Conservation (phyloP, 1,140 invertebrate genomes). For the Acromyrmex heyeri region DNA sequence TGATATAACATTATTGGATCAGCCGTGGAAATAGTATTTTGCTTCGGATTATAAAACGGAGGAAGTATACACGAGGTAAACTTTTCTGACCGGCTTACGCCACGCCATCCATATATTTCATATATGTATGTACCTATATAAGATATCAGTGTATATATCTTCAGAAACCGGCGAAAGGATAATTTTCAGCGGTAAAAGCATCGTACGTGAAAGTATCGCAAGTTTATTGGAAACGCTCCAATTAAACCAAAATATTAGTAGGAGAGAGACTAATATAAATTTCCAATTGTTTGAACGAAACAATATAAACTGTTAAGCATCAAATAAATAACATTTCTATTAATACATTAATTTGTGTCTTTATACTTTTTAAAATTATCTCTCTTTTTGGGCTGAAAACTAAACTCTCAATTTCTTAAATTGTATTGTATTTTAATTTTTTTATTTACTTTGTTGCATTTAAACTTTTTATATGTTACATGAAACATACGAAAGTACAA, state of each 20-base stretch:
- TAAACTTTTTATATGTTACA: not conserved
- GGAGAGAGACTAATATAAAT: not conserved
- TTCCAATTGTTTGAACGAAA: not conserved
- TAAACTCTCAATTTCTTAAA: not conserved
- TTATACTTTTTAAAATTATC: not conserved
- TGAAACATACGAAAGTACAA: not conserved
- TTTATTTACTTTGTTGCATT: not conserved
- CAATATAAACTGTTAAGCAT: not conserved
- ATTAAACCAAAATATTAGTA: slow-evolving; percentile 13
- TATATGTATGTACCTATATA: not conserved
- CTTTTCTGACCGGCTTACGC: slow-evolving; percentile 21
- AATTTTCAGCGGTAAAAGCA: slow-evolving; percentile 17
- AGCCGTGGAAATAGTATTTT: slow-evolving; percentile 17
- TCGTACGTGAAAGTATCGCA: not conserved
- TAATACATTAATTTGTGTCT: not conserved
- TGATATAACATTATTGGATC: slow-evolving; percentile 19
- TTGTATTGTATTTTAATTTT: not conserved
- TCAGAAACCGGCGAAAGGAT: slow-evolving; percentile 19
- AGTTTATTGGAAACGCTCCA: not conserved
- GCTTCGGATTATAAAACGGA: slow-evolving; percentile 38
- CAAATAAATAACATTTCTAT: not conserved
- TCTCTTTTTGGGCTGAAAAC: not conserved
- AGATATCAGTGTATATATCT: not conserved
- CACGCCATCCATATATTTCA: not conserved
- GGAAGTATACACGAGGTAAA: slow-evolving; percentile 6